Percentiles rank a stretch among this genome's conserved stretches.
Evolutionary conservation across 2,888 invertebrate genomes (phyloP).

Genomic region (Odontocolon sp.): DNA sequence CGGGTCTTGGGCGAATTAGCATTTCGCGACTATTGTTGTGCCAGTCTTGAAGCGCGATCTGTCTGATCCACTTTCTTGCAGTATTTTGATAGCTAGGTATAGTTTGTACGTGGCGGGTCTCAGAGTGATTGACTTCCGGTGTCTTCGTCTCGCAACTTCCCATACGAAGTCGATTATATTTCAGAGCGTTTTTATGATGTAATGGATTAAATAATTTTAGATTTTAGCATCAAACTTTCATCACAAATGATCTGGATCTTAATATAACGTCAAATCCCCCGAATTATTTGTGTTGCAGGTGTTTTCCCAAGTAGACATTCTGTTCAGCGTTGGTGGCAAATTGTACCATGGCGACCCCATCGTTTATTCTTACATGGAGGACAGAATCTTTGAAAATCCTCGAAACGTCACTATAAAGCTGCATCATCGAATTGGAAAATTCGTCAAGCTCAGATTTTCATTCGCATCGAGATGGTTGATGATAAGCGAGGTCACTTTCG

Average conservation of each 20-base stretch:
- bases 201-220: no score
- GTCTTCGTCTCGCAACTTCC: no score
- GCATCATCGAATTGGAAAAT: constrained; percentile 90
- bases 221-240: no score
- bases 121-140: background rate
- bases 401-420: constrained; percentile 92
- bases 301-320: constrained; percentile 90
- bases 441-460: constrained; percentile 88
- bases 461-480: constrained; percentile 94
- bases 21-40: constrained; percentile 41
- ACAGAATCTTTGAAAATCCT: constrained; percentile 90
- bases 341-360: constrained; percentile 90
- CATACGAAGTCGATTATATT: no score
- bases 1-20: constrained; percentile 46
- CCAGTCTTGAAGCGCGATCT: background rate
- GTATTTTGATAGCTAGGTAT: no score
- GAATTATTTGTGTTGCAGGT: constrained; percentile 82
- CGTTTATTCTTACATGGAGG: constrained; percentile 87
- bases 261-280: no score
- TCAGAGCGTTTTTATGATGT: no score
- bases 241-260: no score
- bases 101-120: background rate
- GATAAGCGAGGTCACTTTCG: constrained; percentile 94
- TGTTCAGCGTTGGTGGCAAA: constrained; percentile 91
- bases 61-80: background rate